Conservation (phyloP, 2,113 vertebrate species). For the Aix galericulata region DNA sequence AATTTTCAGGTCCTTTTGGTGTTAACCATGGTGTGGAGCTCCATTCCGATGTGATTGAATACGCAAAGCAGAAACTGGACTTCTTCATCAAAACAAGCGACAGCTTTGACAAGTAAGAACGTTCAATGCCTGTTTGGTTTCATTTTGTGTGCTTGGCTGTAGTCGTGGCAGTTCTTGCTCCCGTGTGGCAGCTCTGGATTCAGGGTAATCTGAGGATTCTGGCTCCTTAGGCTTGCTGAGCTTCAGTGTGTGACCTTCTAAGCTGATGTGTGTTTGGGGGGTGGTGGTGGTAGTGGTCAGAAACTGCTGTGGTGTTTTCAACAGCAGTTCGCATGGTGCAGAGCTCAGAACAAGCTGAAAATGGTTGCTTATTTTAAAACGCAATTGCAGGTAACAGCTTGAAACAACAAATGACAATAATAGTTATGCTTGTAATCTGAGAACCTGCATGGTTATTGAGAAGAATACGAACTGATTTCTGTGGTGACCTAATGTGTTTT, state of each 20-base stretch:
- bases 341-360: background rate
- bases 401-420: background rate
- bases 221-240: conserved; percentile 47
- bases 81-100: conserved; percentile 95
- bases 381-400: background rate
- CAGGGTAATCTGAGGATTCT: conserved; percentile 47
- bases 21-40: conserved; percentile 96
- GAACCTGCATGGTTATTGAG: background rate
- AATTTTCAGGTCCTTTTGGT: conserved; percentile 88
- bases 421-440: background rate
- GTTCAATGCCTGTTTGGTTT: background rate
- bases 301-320: background rate
- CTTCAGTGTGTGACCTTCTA: conserved; percentile 24
- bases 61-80: conserved; percentile 93
- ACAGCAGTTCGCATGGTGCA: background rate
- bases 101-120: conserved; percentile 93
- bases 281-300: background rate
- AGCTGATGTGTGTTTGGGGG: background rate
- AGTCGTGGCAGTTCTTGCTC: background rate
- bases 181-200: background rate
- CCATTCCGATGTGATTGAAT: conserved; percentile 92
- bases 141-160: background rate
- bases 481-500: background rate
- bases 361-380: background rate
- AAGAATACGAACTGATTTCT: background rate